Evolutionary conservation across 2,797 vertebrate species (phyloP).

Genomic region (Pitangus sulphuratus): DNA sequence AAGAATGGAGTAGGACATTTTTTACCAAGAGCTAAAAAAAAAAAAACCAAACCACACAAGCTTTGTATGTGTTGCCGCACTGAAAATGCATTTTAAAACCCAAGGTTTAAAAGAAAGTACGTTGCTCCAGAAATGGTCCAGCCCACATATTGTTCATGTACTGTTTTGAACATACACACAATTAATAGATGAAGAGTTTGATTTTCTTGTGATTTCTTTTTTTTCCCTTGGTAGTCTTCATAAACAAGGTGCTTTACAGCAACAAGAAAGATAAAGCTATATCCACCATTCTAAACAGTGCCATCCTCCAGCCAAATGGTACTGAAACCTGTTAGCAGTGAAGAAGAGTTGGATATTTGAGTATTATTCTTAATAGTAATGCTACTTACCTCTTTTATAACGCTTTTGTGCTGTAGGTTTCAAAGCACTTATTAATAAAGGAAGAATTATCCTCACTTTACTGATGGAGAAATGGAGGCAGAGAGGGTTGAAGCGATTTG

Average conservation of each 20-base stretch:
- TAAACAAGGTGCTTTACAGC: not conserved
- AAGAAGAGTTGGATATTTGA: constrained; percentile 15
- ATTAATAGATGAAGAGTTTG: not conserved
- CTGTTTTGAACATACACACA: not conserved
- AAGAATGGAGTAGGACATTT: not conserved
- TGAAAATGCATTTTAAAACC: not conserved
- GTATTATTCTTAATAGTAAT: constrained; percentile 35
- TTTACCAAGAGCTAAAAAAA: not conserved
- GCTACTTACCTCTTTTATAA: constrained; percentile 57
- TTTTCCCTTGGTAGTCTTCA: not conserved
- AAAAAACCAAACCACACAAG: not conserved
- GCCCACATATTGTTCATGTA: not conserved
- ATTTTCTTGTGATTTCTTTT: not conserved
- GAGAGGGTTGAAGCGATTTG: constrained; percentile 64
- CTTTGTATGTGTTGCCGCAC: not conserved
- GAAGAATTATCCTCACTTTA: constrained; percentile 69
- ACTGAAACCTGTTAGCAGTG: not conserved
- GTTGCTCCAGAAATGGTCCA: not conserved
- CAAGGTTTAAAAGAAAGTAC: not conserved
- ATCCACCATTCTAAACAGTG: not conserved
- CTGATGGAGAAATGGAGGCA: constrained; percentile 65
- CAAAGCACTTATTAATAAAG: constrained; percentile 66
- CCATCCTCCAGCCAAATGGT: not conserved
- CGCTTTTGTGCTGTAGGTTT: constrained; percentile 61
- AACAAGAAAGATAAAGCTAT: not conserved